Percentiles rank a stretch among this genome's conserved stretches.
Conservation (phyloP, 2,797 vertebrate species). For the Trematomus bernacchii region DNA sequence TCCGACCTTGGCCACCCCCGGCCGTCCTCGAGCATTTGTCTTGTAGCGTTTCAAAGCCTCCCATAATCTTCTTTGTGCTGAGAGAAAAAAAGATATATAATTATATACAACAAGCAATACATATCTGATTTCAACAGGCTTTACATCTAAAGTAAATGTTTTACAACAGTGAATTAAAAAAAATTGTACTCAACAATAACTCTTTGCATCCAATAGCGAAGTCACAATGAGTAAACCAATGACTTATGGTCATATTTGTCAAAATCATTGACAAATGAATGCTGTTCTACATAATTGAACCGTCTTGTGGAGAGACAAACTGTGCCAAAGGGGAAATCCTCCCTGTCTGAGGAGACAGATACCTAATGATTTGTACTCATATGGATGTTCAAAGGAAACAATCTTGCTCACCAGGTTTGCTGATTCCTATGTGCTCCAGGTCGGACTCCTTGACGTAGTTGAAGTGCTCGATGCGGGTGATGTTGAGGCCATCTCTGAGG, state of each 20-base stretch:
- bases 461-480: conserved; percentile 90
- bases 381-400: not conserved
- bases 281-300: not conserved
- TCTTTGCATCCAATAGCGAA: too few species aligned
- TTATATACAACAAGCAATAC: not conserved
- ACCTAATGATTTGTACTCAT: not conserved
- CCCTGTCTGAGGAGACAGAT: not conserved
- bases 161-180: too few species aligned
- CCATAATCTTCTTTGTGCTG: conserved; percentile 89
- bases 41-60: conserved; percentile 86
- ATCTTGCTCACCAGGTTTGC: conserved; percentile 87
- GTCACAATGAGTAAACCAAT: too few species aligned
- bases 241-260: not conserved
- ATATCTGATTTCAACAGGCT: not conserved
- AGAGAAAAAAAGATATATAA: not conserved
- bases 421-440: conserved; percentile 91
- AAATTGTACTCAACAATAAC: too few species aligned
- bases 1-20: conserved; percentile 86
- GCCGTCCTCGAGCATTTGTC: conserved; percentile 71
- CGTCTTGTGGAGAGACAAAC: not conserved
- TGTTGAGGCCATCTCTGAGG: conserved; percentile 90
- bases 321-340: not conserved
- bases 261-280: not conserved
- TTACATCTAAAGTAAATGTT: not conserved
- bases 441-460: conserved; percentile 89